Percentiles rank a stretch among this genome's conserved stretches.
Evolutionary conservation across 2,113 vertebrate species (phyloP).

Genomic region (Raphicerus campestris): DNA sequence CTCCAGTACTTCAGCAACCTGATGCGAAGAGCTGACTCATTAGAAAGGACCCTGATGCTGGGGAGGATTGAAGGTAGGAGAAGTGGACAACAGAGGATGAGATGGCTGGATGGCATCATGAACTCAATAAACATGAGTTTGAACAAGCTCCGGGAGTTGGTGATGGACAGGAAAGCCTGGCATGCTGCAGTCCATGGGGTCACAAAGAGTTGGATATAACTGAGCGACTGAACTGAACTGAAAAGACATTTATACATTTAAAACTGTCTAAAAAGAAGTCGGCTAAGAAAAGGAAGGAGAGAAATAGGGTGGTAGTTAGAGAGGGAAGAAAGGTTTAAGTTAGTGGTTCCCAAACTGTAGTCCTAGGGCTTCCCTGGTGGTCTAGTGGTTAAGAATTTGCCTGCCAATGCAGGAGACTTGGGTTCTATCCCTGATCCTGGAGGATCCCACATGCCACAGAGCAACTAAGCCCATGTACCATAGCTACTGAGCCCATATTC

Average conservation of each 20-base stretch:
- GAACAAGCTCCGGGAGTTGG: neutral
- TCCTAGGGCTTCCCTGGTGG: neutral
- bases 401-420: neutral
- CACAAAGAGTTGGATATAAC: neutral
- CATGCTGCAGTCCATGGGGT: neutral
- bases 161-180: neutral
- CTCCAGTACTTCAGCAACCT: neutral
- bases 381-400: neutral
- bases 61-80: neutral
- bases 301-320: neutral
- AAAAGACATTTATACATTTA: neutral
- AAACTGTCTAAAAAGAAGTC: neutral
- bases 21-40: neutral
- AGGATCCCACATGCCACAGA: neutral
- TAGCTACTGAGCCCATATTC: neutral
- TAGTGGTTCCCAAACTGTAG: conserved; percentile 15
- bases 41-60: neutral
- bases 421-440: neutral
- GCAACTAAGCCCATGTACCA: neutral
- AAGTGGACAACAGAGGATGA: neutral
- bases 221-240: neutral
- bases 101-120: neutral
- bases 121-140: neutral
- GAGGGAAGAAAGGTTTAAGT: neutral
- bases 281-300: neutral